Evolutionary conservation across 92 coral and sea anemone genomes (phyloP).

Genomic region (Isaurus tuberculatus): DNA sequence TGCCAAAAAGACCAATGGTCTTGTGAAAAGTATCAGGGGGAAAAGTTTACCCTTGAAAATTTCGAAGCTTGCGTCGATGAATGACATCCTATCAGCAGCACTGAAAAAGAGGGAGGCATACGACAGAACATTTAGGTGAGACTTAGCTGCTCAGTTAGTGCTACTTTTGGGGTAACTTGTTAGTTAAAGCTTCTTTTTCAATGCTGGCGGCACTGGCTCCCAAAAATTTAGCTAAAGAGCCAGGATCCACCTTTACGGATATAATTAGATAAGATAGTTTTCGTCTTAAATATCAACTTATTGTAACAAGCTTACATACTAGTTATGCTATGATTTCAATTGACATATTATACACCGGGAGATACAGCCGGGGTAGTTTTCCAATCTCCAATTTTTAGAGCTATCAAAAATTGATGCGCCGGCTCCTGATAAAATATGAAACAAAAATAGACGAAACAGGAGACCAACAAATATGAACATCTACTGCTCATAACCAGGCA

Average conservation of each 20-base stretch:
- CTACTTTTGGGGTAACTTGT: conserved; percentile 7
- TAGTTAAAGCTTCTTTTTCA: conserved; percentile 24
- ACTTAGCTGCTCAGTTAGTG: conserved; percentile 23
- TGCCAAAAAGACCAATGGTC: conserved; percentile 36
- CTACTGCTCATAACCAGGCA: conserved; percentile 26
- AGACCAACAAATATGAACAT: conserved; percentile 13
- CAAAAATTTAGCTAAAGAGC: conserved; percentile 17
- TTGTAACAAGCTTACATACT: conserved; percentile 25
- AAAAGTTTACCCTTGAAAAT: conserved; percentile 27
- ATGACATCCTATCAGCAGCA: conserved; percentile 22
- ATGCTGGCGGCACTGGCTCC: conserved; percentile 11
- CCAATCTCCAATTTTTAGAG: conserved; percentile 15
- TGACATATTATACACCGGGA: conserved; percentile 13
- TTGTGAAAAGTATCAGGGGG: conserved; percentile 33
- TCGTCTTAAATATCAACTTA: conserved; percentile 29
- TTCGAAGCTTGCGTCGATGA: conserved; percentile 23
- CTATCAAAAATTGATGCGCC: conserved; percentile 18
- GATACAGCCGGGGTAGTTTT: conserved; percentile 21
- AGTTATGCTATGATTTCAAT: conserved; percentile 5
- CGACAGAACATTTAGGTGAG: conserved; percentile 27
- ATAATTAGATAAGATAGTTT: conserved; percentile 30
- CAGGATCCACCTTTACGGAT: conserved; percentile 20
- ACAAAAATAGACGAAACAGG: conserved; percentile 30
- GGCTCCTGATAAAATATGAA: conserved; percentile 27
- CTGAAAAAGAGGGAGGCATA: conserved; percentile 28